Percentiles rank a stretch among this genome's conserved stretches.
Conservation (phyloP, 2,888 invertebrate species). For the Hyalella azteca region DNA sequence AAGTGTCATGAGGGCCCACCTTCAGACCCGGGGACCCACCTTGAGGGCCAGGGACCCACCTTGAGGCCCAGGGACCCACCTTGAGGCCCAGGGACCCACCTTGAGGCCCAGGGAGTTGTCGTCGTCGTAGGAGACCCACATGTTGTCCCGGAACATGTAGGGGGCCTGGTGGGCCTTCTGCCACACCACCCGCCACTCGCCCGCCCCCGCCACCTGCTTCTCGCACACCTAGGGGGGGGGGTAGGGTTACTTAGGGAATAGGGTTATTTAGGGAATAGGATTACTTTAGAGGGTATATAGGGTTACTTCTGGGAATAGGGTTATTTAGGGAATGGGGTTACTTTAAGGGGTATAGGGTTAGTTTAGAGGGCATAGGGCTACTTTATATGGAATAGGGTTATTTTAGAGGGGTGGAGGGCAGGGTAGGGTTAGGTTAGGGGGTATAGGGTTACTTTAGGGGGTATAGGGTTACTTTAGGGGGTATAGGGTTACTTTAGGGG, state of each 20-base stretch:
- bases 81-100: conserved; percentile 47
- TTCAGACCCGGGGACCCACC: too few relatives aligned
- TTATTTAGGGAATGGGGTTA: not conserved
- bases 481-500: not conserved
- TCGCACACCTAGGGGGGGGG: conserved; percentile 59
- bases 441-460: not conserved
- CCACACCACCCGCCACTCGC: conserved; percentile 75
- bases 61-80: too few relatives aligned
- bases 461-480: too few relatives aligned
- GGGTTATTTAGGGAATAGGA: not conserved
- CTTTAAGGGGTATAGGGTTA: not conserved
- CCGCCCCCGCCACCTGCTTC: conserved; percentile 60
- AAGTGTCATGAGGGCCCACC: too few relatives aligned
- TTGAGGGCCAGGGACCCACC: too few relatives aligned
- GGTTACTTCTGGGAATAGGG: not conserved
- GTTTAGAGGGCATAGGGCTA: not conserved
- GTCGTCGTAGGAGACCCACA: conserved; percentile 65
- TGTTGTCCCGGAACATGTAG: conserved; percentile 70
- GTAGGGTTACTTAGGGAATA: not conserved
- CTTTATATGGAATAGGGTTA: not conserved
- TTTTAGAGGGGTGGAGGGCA: not conserved
- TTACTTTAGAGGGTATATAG: not conserved
- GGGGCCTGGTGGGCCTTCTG: conserved; percentile 72
- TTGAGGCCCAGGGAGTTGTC: conserved; percentile 51
- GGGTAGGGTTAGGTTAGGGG: not conserved